phyloP scores from a whole-genome alignment of 2,797 vertebrate genomes.

The Adrianichthys oophorus region DNA sequence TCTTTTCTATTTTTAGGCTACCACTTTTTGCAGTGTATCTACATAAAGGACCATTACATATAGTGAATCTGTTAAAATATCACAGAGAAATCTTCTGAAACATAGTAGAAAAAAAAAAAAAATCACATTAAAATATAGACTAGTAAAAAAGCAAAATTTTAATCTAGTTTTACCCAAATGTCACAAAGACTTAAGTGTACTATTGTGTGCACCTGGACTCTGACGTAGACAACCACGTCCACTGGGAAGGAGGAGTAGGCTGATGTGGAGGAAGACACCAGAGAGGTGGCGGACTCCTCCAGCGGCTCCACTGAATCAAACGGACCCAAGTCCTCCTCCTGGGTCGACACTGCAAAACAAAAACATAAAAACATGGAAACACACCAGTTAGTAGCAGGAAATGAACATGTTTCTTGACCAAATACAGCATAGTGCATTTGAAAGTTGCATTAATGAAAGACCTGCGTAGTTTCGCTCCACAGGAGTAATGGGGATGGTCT shows the following conservation, averaged over 20 bases:
- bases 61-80: too few relatives aligned
- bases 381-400: neutral
- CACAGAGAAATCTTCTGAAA: too few relatives aligned
- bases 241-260: constrained; percentile 97
- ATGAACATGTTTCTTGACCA: neutral
- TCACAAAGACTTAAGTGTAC: too few relatives aligned
- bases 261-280: constrained; percentile 93
- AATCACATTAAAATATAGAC: too few relatives aligned
- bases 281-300: constrained; percentile 93
- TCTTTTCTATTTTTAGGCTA: too few relatives aligned
- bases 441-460: constrained; percentile 27
- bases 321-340: constrained; percentile 97
- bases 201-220: constrained; percentile 87
- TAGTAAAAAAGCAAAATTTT: too few relatives aligned
- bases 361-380: constrained; percentile 5
- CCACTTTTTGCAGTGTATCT: too few relatives aligned
- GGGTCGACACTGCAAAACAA: constrained; percentile 83
- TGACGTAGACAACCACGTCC: constrained; percentile 97
- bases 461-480: constrained; percentile 91
- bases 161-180: too few relatives aligned
- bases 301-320: constrained; percentile 93
- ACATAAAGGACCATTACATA: too few relatives aligned
- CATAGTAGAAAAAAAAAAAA: too few relatives aligned
- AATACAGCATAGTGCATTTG: too few relatives aligned
- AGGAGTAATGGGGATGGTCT: constrained; percentile 98